Evolutionary conservation across 2,797 vertebrate genomes (phyloP).

Genomic region (Mastacembelus armatus): DNA sequence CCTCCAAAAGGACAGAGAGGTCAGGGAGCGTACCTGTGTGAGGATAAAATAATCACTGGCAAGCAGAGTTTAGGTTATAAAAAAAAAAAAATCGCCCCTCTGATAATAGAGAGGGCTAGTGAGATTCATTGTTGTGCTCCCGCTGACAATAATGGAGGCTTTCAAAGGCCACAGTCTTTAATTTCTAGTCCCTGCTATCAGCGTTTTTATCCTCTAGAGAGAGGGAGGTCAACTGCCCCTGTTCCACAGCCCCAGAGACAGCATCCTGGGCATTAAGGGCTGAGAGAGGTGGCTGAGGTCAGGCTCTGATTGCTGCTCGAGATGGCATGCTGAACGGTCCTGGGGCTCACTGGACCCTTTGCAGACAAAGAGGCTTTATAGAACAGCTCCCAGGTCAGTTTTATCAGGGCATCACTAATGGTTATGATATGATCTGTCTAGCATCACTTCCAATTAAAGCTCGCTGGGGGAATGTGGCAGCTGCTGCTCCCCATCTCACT

Average conservation of each 20-base stretch:
- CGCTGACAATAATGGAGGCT: slow-evolving; percentile 81
- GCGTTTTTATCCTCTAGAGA: slow-evolving; percentile 78
- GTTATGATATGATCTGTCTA: slow-evolving; percentile 86
- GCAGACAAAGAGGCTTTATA: slow-evolving; percentile 75
- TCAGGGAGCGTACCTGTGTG: slow-evolving; percentile 62
- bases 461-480: slow-evolving; percentile 67
- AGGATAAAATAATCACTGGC: slow-evolving; percentile 73
- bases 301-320: slow-evolving; percentile 74
- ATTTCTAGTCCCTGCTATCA: slow-evolving; percentile 80
- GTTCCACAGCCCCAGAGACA: slow-evolving; percentile 67
- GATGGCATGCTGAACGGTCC: slow-evolving; percentile 66
- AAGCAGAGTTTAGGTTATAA: slow-evolving; percentile 77
- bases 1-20: slow-evolving; percentile 47
- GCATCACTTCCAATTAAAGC: slow-evolving; percentile 84
- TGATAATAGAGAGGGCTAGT: slow-evolving; percentile 64
- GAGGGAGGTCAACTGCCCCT: slow-evolving; percentile 75
- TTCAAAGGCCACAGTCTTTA: slow-evolving; percentile 83
- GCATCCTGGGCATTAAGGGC: slow-evolving; percentile 74
- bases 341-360: slow-evolving; percentile 65
- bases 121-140: slow-evolving; percentile 77
- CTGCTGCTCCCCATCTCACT: slow-evolving; percentile 44
- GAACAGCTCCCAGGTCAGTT: slow-evolving; percentile 73
- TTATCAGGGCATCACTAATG: slow-evolving; percentile 83
- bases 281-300: slow-evolving; percentile 76
- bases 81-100: slow-evolving; percentile 83